phyloP scores from a whole-genome alignment of 2,888 invertebrate genomes.

The Chrysodeixis includens region DNA sequence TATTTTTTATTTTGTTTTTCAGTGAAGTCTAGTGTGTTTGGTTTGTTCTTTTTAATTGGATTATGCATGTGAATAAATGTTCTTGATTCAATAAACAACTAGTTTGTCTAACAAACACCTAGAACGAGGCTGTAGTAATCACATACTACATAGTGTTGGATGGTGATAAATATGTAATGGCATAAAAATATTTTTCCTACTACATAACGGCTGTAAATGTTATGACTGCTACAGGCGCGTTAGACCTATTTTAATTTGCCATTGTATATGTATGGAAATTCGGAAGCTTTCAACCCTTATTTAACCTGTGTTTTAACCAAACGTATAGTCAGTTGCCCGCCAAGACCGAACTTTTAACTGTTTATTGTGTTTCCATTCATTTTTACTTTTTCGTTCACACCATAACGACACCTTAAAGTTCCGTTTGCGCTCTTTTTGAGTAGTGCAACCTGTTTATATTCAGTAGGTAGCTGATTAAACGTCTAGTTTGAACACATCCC shows the following conservation, averaged over 20 bases:
- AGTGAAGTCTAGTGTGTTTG: slow-evolving; percentile 85
- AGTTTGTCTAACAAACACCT: slow-evolving; percentile 64
- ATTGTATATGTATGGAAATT: no score
- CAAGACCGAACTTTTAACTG: no score
- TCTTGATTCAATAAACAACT: slow-evolving; percentile 76
- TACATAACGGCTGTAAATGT: slow-evolving; percentile 9
- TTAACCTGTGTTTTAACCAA: not conserved
- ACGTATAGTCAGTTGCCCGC: not conserved
- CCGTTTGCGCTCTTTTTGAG: no score
- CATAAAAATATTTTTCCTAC: not conserved
- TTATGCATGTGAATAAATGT: slow-evolving; percentile 88
- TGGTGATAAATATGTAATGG: not conserved
- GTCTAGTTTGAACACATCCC: no score
- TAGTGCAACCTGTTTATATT: not conserved
- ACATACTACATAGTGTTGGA: not conserved
- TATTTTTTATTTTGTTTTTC: slow-evolving; percentile 76
- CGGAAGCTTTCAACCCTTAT: no score
- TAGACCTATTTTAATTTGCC: not conserved
- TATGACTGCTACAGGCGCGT: slow-evolving; percentile 16
- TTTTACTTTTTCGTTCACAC: no score
- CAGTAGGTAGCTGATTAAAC: no score
- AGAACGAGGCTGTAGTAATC: slow-evolving; percentile 3
- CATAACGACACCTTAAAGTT: no score
- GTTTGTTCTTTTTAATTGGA: slow-evolving; percentile 83
- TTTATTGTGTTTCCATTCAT: no score